Evolutionary conservation across 2,113 vertebrate genomes (phyloP).

Genomic region (Lates calcarifer): DNA sequence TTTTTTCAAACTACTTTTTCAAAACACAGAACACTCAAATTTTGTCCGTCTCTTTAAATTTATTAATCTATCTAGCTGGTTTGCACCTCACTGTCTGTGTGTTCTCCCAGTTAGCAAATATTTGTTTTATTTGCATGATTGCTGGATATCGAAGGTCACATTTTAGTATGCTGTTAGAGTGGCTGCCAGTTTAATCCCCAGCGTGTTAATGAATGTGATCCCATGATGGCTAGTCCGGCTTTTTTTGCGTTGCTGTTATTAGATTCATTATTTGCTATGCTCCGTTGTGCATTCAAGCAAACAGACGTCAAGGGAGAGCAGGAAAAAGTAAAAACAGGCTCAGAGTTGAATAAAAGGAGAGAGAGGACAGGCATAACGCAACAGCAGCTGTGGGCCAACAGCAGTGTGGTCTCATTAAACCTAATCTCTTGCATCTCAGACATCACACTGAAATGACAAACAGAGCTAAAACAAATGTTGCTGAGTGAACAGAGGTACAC

Average conservation of each 20-base stretch:
- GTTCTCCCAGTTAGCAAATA: no score
- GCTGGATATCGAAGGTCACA: no score
- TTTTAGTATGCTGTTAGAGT: no score
- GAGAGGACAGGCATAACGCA: neutral
- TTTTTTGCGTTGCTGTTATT: neutral
- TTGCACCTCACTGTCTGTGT: no score
- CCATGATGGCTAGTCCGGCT: neutral
- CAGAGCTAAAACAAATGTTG: neutral
- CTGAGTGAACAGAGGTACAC: neutral
- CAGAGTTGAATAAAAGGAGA: neutral
- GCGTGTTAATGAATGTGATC: neutral
- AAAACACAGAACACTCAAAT: no score
- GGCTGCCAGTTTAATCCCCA: neutral
- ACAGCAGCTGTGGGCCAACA: slow-evolving; percentile 5
- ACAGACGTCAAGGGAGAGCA: neutral
- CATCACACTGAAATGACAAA: neutral
- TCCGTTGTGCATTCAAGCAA: neutral
- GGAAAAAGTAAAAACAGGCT: neutral
- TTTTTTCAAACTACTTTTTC: no score
- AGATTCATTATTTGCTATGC: neutral
- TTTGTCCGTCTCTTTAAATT: no score
- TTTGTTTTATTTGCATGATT: no score
- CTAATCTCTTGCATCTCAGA: neutral
- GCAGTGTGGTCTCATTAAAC: slow-evolving; percentile 5
- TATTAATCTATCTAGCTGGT: no score